Evolutionary conservation across 2,888 invertebrate species (phyloP), one percentile per base, ranked within the genome.

Genomic region (Chrysolina haemoptera): DNA sequence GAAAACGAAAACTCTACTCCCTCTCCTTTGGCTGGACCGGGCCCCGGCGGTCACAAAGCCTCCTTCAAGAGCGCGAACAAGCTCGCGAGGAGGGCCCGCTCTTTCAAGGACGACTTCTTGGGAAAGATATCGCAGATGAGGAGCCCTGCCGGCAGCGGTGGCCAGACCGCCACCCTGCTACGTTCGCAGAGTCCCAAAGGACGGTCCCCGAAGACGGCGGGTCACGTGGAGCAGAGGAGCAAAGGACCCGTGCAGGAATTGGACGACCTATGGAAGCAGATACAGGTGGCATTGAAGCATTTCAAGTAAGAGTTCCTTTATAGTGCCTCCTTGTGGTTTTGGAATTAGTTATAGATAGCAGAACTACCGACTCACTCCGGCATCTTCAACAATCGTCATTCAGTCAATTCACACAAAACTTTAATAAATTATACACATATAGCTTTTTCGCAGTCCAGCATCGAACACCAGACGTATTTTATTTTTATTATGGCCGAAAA

Each of bases 71-170:
- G 95, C 85, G 18, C 53, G 81, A 72, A 72, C 68, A 95, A 95
- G 88, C 91, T 96, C 89, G 96, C 96, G 74, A 91, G 95, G 80
- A 92, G 96, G 80, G 96, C 96, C 78, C 93, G 96, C 82, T 96
- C 96, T 79, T 96, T 97, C 90, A 97, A 96, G 90, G 96, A 96
- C 91, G 96, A 96, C 89, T 92, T 97, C 85, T 91, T 96, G 86
- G 82, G 96, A 88, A 95, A 95, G 89, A 93, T 96, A 88, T 95
- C 95, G 81, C 94, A 95, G 88, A 96, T 96, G 94, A 93, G 96
- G 81, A 95, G 95, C 79, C 95, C 96, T 62, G 59, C 64, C 68
- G n/a, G 74, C 65, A 53, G 66, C 81, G 81, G 20, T 76, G 67
- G 79, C 50, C 50, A 81, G 75, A 48, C 68, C 46, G 67, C 67